Base-by-base conservation (phyloP, 2,113 vertebrate genomes). In the Salvelinus alpinus region DNA sequence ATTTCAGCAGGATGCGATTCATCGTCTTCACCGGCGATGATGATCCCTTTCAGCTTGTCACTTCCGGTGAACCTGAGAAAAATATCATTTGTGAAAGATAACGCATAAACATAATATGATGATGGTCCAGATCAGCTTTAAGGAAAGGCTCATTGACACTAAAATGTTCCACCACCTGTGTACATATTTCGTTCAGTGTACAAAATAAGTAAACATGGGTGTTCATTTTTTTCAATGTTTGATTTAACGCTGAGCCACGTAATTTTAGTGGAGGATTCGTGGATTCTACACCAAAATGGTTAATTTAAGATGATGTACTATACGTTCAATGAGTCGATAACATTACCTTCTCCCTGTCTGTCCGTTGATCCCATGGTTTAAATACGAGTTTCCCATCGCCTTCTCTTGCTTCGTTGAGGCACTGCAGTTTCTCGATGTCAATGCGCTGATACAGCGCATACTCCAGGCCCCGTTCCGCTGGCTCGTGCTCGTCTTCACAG, bases 361-460 rank as follows among this genome's bases (percentile, higher is more conserved):
- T 87, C 18, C 97, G 95, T 80, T 95, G 91, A 60, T 98, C 96
- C 97, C 97, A 98, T 2, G 97, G 94, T 64, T 97, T 97, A 90
- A 98, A 97, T 72, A 99, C 97, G 62, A 93, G 91, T 27, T 92
- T 96, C 0, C 97, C 97, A 83, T 96, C 96, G 24, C 97, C 96
- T 75, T 98, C 96, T 1, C 94, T 88, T 82, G 95, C 95, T 93
- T 98, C 97, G 86, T 98, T 99, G 68, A 98, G 93, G 79, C 96
- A 98, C 92, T 98, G 95, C 86, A 99, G 85, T 80, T 96, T 97
- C 79, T 96, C 93, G 84, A 92, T 83, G 92, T 99, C 96, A 86
- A 99, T 96, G 70, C 94, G 94, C 81, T 83, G 88, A 85, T 96
- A 96, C 0, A 98, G 92, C 16, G 93, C 96, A 85, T 96, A 98